These are phyloP conservation scores for Pseudochromis fuscus DNA, from an alignment of 2,797 vertebrate genomes.

Conservation along the genomic window DNA sequence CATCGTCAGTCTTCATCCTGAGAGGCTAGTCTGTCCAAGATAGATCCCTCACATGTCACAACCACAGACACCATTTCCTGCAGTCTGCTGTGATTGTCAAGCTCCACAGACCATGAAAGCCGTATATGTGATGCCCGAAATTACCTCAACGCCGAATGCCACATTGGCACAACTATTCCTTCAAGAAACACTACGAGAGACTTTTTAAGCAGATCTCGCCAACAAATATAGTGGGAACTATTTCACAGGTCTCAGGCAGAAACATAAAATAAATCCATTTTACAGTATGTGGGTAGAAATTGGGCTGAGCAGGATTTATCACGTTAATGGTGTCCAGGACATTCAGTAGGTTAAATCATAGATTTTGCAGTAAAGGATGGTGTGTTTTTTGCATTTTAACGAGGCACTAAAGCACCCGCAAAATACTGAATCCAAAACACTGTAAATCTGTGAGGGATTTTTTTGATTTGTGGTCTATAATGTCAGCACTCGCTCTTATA, in stretches of 20 bases:
- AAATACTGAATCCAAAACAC: constrained; percentile 28
- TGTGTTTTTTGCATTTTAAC: constrained; percentile 37
- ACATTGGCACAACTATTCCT: constrained; percentile 27
- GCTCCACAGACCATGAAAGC: constrained; percentile 69
- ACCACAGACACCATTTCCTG: constrained; percentile 68
- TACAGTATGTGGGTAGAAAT: constrained; percentile 43
- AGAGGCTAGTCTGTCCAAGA: constrained; percentile 55
- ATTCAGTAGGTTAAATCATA: constrained; percentile 45
- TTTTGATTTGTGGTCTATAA: constrained; percentile 4
- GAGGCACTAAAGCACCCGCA: constrained; percentile 5
- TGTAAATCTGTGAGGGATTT: constrained; percentile 35
- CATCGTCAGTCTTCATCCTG: constrained; percentile 63
- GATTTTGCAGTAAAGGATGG: constrained; percentile 40
- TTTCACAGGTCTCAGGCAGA: constrained; percentile 48
- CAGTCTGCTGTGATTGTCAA: constrained; percentile 66
- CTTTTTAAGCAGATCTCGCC: constrained; percentile 30
- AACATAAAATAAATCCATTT: constrained; percentile 58
- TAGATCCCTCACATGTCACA: constrained; percentile 67
- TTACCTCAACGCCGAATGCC: constrained; percentile 60
- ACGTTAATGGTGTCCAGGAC: constrained; percentile 32
- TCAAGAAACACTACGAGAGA: constrained; percentile 27
- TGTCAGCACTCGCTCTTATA: constrained; percentile 11
- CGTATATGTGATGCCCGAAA: constrained; percentile 57
- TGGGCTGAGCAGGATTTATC: constrained; percentile 35
- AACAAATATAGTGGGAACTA: constrained; percentile 39